Conservation (phyloP, 2,797 vertebrate species). For the Myripristis murdjan region DNA sequence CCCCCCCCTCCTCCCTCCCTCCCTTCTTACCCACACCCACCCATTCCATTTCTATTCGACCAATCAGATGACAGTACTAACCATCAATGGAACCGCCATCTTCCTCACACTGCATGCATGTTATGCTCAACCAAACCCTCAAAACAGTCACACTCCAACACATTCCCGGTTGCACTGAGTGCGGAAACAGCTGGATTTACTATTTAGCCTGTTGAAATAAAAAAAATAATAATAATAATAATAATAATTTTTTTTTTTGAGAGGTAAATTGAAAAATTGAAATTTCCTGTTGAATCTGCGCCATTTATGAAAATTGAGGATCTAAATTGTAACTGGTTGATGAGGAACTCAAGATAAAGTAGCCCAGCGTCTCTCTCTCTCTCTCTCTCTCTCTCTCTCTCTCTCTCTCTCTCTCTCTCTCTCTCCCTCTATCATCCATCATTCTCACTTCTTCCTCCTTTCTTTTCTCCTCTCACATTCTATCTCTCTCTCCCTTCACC, state of each 20-base stretch:
- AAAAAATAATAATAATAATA: too few relatives aligned
- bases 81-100: slow-evolving; percentile 36
- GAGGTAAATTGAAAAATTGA: too few relatives aligned
- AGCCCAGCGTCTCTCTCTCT: slow-evolving; percentile 7
- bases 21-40: slow-evolving; percentile 25
- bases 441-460: too few relatives aligned
- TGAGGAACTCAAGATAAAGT: slow-evolving; percentile 21
- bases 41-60: slow-evolving; percentile 14
- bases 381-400: background rate
- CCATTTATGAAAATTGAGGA: background rate
- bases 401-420: background rate
- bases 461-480: too few relatives aligned
- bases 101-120: slow-evolving; percentile 66
- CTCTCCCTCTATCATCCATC: too few relatives aligned
- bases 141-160: slow-evolving; percentile 9
- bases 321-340: background rate
- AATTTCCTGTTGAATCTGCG: background rate
- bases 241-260: too few relatives aligned
- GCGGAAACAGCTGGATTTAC: slow-evolving; percentile 43
- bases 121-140: slow-evolving; percentile 35
- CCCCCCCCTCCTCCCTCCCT: too few relatives aligned
- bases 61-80: slow-evolving; percentile 65
- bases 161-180: slow-evolving; percentile 31
- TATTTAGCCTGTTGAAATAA: slow-evolving; percentile 25
- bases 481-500: background rate